These are phyloP conservation scores for Drosophila robusta DNA, from an alignment of 2,888 invertebrate species.

Conservation along the genomic window DNA sequence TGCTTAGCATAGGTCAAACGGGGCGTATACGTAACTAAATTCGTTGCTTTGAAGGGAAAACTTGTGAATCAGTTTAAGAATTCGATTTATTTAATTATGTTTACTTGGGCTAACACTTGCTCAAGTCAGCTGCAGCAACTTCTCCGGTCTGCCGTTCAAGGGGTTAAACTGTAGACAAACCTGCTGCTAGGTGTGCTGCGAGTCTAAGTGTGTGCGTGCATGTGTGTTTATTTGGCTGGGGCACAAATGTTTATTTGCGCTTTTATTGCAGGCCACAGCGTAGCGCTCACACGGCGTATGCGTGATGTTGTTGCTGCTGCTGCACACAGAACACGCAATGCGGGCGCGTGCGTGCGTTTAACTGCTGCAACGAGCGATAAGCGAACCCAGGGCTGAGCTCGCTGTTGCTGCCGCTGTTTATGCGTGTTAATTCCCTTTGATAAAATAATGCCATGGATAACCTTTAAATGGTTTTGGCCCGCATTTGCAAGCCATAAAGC, in stretches of 20 bases:
- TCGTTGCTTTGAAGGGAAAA: constrained; percentile 2
- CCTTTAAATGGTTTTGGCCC: constrained; percentile 79
- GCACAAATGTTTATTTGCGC: constrained; percentile 70
- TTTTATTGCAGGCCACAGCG: constrained; percentile 61
- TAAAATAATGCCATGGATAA: constrained; percentile 81
- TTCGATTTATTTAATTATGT: constrained; percentile 22
- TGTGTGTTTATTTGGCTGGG: constrained; percentile 11
- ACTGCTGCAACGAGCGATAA: constrained; percentile 74
- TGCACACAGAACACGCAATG: constrained; percentile 71
- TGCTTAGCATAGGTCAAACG: constrained; percentile 33
- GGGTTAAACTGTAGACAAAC: constrained; percentile 24
- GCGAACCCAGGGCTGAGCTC: constrained; percentile 34
- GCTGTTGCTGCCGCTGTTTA: constrained; percentile 60
- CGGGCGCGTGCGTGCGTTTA: constrained; percentile 77
- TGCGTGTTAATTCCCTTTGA: constrained; percentile 81
- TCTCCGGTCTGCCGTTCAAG: constrained; percentile 12
- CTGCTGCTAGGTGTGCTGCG: constrained; percentile 1
- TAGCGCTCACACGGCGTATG: constrained; percentile 51
- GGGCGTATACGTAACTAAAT: constrained; percentile 29
- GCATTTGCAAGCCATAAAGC: constrained; percentile 66
- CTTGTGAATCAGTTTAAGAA: constrained; percentile 9
- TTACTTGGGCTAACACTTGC: background rate
- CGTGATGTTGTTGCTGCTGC: constrained; percentile 36
- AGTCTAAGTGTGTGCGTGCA: constrained; percentile 7
- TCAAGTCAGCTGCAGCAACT: constrained; percentile 8